These are phyloP conservation scores for Numenius arquata DNA, from an alignment of 2,113 vertebrate species.

Conservation along the genomic window DNA sequence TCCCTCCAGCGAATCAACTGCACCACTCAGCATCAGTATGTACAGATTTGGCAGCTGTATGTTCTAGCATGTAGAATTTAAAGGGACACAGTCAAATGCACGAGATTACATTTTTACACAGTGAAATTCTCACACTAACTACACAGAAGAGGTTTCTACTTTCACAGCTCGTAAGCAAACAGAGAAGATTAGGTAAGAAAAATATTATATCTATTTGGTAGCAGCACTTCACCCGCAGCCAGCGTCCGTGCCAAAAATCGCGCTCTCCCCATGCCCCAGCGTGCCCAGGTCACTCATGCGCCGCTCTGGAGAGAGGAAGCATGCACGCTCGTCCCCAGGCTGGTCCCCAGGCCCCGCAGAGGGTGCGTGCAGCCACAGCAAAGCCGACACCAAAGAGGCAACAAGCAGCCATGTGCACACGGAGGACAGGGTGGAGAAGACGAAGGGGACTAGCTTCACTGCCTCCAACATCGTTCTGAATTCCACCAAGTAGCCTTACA, in stretches of 20 bases:
- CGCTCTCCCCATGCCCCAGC: slow-evolving; percentile 41
- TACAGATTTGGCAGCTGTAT: background rate
- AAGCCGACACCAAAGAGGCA: slow-evolving; percentile 25
- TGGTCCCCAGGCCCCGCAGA: background rate
- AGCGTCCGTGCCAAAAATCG: background rate
- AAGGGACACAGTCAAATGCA: slow-evolving; percentile 34
- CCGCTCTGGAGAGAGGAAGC: background rate
- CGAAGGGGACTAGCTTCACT: background rate
- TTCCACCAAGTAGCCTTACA: background rate
- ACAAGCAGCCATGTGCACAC: slow-evolving; percentile 48
- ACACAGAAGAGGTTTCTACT: background rate
- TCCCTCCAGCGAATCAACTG: background rate
- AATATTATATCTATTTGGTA: background rate
- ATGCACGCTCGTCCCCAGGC: slow-evolving; percentile 36
- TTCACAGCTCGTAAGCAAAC: background rate
- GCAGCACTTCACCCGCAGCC: slow-evolving; percentile 16
- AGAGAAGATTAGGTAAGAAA: background rate
- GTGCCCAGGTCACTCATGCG: slow-evolving; percentile 31
- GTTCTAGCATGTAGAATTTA: background rate
- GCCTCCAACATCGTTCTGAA: background rate
- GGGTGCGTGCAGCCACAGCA: slow-evolving; percentile 29
- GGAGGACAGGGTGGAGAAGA: background rate
- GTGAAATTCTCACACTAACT: background rate
- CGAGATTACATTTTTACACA: background rate
- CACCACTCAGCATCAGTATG: background rate